Percentiles rank a stretch among this genome's conserved stretches.
These are phyloP conservation scores for Acanthococcus lagerstroemiae DNA, from an alignment of 2,888 invertebrate genomes.

Conservation along the genomic window DNA sequence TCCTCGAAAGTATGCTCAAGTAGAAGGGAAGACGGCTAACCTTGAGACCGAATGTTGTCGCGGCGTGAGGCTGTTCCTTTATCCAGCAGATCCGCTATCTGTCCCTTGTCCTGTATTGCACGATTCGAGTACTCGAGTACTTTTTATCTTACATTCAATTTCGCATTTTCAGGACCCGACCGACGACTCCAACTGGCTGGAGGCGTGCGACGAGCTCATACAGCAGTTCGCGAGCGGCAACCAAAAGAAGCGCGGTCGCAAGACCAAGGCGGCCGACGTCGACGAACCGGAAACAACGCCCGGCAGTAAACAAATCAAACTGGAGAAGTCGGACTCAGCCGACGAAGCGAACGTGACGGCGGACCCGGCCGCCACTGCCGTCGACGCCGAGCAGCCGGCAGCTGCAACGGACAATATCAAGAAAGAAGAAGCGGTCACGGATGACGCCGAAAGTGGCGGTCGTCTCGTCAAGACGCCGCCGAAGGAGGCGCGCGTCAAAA, in stretches of 20 bases:
- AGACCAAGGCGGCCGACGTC: constrained; percentile 27
- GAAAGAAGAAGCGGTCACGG: constrained; percentile 33
- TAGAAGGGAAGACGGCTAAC: too few species aligned
- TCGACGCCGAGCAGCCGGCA: neutral
- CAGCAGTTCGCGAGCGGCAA: constrained; percentile 27
- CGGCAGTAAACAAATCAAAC: neutral
- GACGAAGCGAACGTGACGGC: neutral
- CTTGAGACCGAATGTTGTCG: too few species aligned
- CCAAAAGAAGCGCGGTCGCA: constrained; percentile 26
- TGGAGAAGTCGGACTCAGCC: neutral
- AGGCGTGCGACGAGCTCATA: constrained; percentile 35
- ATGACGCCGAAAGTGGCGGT: constrained; percentile 36
- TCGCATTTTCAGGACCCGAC: neutral
- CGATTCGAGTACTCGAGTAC: too few species aligned
- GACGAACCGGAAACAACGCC: constrained; percentile 1
- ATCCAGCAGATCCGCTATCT: too few species aligned
- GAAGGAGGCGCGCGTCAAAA: constrained; percentile 41
- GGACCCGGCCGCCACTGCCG: neutral
- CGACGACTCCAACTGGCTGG: constrained; percentile 35
- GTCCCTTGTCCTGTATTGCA: too few species aligned
- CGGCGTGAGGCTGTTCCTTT: too few species aligned
- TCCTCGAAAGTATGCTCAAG: too few species aligned
- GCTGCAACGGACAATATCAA: neutral
- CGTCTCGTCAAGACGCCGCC: constrained; percentile 43
- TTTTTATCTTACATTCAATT: too few species aligned